phyloP scores from a whole-genome alignment of 2,797 vertebrate genomes.

The Pipistrellus kuhlii region DNA sequence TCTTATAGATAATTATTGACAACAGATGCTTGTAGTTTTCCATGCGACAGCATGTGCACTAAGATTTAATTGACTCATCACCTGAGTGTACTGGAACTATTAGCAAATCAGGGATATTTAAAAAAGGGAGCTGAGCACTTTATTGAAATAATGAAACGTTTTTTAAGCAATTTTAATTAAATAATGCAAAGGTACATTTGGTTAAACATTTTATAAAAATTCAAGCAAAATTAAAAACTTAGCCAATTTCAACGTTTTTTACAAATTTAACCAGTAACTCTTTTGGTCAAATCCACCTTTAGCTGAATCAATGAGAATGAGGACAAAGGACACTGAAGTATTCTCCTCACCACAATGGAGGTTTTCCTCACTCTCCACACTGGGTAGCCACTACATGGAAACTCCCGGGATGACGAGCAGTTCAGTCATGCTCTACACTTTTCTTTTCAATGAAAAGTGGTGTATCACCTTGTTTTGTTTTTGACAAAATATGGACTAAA shows the following conservation, averaged over 20 bases:
- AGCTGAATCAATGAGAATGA: conserved; percentile 79
- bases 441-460: conserved; percentile 89
- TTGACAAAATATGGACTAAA: conserved; percentile 91
- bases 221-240: conserved; percentile 88
- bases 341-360: conserved; percentile 87
- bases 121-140: conserved; percentile 80
- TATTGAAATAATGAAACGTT: conserved; percentile 80
- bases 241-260: conserved; percentile 84
- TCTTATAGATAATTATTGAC: conserved; percentile 74
- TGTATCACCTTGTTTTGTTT: conserved; percentile 88
- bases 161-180: conserved; percentile 85
- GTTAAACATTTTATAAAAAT: conserved; percentile 87
- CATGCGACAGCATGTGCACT: conserved; percentile 84
- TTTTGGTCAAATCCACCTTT: conserved; percentile 80
- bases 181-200: conserved; percentile 87
- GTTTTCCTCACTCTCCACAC: conserved; percentile 85
- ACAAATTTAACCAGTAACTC: conserved; percentile 82
- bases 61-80: conserved; percentile 82
- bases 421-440: conserved; percentile 87
- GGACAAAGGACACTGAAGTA: conserved; percentile 79
- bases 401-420: conserved; percentile 85
- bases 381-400: conserved; percentile 85
- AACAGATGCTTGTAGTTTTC: conserved; percentile 82
- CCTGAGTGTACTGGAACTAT: conserved; percentile 84
- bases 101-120: conserved; percentile 77